phyloP scores from a whole-genome alignment of 1,140 invertebrate species.

The Dendrolimus punctatus region DNA sequence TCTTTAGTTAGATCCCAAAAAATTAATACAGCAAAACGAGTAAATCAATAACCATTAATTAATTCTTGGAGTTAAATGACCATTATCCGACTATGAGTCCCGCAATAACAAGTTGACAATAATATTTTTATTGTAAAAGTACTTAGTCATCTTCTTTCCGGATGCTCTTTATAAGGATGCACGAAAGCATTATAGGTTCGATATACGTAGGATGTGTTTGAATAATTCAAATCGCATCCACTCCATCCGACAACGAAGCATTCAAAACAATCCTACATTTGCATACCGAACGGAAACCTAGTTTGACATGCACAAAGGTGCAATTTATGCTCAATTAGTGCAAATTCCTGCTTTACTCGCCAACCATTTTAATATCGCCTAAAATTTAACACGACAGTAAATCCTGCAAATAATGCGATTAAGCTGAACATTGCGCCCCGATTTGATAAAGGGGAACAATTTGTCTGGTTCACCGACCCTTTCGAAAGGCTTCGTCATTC shows the following conservation, averaged over 20 bases:
- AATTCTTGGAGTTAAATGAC: too few species aligned
- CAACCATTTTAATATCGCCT: conserved; percentile 21
- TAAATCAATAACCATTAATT: too few species aligned
- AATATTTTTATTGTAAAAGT: too few species aligned
- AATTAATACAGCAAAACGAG: too few species aligned
- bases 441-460: conserved; percentile 46
- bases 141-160: too few species aligned
- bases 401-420: conserved; percentile 48
- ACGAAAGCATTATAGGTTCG: too few species aligned
- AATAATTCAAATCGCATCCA: conserved; percentile 21
- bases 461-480: conserved; percentile 55
- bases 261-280: conserved; percentile 23
- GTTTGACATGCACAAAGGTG: conserved; percentile 24
- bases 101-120: too few species aligned
- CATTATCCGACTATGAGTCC: too few species aligned
- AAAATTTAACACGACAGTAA: conserved; percentile 31
- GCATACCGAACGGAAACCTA: conserved; percentile 18
- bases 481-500: conserved; percentile 28
- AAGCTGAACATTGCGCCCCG: conserved; percentile 30
- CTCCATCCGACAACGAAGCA: conserved; percentile 17
- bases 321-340: conserved; percentile 28
- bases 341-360: conserved; percentile 16
- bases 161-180: too few species aligned
- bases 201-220: conserved; percentile 3
- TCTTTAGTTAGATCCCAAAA: too few species aligned